Evolutionary conservation across 2,113 vertebrate species (phyloP), one percentile per base, ranked within the genome.

Genomic region (Heterocephalus glaber): DNA sequence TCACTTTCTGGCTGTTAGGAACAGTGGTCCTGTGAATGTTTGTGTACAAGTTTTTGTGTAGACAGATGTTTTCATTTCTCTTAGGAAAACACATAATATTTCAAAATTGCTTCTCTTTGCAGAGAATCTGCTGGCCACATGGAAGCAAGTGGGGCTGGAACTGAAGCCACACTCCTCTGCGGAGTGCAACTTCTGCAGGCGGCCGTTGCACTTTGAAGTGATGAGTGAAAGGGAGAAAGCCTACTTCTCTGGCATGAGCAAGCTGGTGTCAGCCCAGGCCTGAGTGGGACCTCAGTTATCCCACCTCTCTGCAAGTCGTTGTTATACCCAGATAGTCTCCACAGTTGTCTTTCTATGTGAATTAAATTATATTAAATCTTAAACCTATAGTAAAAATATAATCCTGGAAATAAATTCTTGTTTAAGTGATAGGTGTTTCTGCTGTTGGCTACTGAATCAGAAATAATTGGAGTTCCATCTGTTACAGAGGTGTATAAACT

Each of bases 151-250:
- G 89, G 99, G 99, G 13, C 98, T 99, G 98, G 98, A 98, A 28
- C 98, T 99, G 96, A 99, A 99, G 94, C 99, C 99, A 0, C 99
- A 99, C 97, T 99, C 99, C 0, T 99, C 99, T 0, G 99, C 98
- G 0, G 99, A 99, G 96, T 99, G 99, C 74, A 99, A 99, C 95
- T 99, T 99, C 98, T 99, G 99, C 96, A 98, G 99, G 94, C 98
- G 99, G 97, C 99, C 99, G 0, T 98, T 99, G n/a, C 99, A 99
- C 92, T 99, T 99, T 20, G 99, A 99, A 98, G 92, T 99, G 96
- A 99, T 99, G 99, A 99, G 99, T 20, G 99, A 99, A 65, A 92
- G 99, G n/a, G 99, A 99, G 96, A 99, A 98, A 89, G 99, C 99
- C 58, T 99, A 99, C 98, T 99, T 99, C 98, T 99, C 97, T 2